Conservation (phyloP, 1,140 invertebrate genomes). For the Drosophila mauritiana region DNA sequence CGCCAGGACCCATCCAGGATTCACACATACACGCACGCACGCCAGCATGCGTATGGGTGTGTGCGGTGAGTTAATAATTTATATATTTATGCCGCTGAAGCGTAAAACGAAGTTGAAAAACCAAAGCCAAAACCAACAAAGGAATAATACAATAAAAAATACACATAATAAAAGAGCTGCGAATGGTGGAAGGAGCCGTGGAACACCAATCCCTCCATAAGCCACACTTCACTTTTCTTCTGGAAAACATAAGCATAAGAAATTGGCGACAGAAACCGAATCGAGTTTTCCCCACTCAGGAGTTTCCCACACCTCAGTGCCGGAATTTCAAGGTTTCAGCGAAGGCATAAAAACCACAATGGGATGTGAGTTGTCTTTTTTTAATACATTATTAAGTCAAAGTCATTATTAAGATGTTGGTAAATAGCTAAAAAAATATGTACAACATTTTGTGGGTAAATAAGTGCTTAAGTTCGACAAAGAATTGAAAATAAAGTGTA, state of each 20-base stretch:
- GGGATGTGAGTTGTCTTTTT: background rate
- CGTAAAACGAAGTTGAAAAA: slow-evolving; percentile 82
- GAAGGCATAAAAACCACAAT: background rate
- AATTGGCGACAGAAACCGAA: slow-evolving; percentile 69
- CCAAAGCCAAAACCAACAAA: slow-evolving; percentile 79
- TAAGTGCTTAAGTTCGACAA: too few species aligned
- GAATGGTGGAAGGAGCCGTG: slow-evolving; percentile 19
- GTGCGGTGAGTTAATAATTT: slow-evolving; percentile 78
- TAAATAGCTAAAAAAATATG: too few species aligned
- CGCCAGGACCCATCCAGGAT: slow-evolving; percentile 15
- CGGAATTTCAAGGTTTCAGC: background rate
- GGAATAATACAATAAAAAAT: slow-evolving; percentile 79
- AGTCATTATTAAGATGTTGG: too few species aligned
- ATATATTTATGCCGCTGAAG: slow-evolving; percentile 81
- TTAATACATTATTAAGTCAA: background rate
- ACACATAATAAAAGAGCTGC: slow-evolving; percentile 79
- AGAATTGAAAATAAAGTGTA: too few species aligned
- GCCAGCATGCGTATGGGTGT: slow-evolving; percentile 11
- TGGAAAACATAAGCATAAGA: slow-evolving; percentile 39
- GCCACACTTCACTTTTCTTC: slow-evolving; percentile 12
- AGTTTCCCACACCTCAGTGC: slow-evolving; percentile 14
- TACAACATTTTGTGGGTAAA: too few species aligned
- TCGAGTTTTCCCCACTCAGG: slow-evolving; percentile 34
- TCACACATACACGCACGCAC: background rate
- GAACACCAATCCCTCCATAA: slow-evolving; percentile 32